Base-by-base conservation (phyloP, 1,140 invertebrate genomes). In the Radopholus similis region DNA sequence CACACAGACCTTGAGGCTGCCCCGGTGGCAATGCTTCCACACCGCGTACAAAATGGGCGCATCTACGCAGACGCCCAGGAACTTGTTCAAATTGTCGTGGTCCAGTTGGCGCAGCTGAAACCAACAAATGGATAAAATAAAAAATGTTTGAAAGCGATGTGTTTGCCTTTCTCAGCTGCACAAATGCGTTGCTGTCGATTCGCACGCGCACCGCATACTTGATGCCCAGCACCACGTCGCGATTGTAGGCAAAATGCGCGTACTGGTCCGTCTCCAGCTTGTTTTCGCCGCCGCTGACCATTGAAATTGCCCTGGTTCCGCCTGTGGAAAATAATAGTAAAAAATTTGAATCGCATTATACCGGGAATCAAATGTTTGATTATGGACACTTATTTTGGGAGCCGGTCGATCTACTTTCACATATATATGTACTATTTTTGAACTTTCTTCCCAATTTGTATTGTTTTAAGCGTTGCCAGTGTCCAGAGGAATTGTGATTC, bases 1-100 rank as follows among this genome's bases (percentile, higher is more conserved):
- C 9, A 58, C 2, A 58, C 15, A 83, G 73, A 83, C 81, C 49
- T 91, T 88, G 58, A 93, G 84, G 11, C 90, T 91, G 42, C 91
- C 91, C 64, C 91, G 86, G 21, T 88, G 88, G 80, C 90, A 90
- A 77, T 89, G 90, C 76, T 76, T 92, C 91, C 78, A 88, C 90
- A 49, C 91, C 89, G 69, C 92, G 84, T 66, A 74, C 8, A 78
- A 38, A 35, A 68, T 68, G 47, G 76, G 75, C 0, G 73, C 77
- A 28, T 77, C 77, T 4, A 74, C 37, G 40, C 70, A 80, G 3
- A 77, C 0, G 65, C 60, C n/a, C n/a, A n/a, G n/a, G n/a, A n/a
- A n/a, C n/a, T n/a, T n/a, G n/a, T n/a, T n/a, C n/a, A n/a, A n/a
- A 63, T 77, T 77, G 37, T 77, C 76, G 42, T 77, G 70, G 34